Evolutionary conservation across 2,888 invertebrate genomes (phyloP), one percentile per base, ranked within the genome.

Genomic region (Atethmia centrago): DNA sequence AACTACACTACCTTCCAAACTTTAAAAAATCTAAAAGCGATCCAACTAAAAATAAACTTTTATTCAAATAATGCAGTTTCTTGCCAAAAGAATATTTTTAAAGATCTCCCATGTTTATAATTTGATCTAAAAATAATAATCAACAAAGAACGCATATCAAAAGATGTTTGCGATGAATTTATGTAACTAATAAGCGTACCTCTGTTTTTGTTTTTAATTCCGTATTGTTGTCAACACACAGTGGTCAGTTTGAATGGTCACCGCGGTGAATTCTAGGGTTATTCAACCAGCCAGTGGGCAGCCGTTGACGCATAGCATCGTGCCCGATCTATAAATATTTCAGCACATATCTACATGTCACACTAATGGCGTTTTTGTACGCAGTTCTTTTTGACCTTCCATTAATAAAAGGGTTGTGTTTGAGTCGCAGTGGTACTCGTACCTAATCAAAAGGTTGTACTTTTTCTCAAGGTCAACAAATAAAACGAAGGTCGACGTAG

Each of bases 271-370:
- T 85, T 84, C 86, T 90, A 90, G 90, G 93, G 93, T 93, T 94
- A 93, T 94, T 94, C 92, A 94, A 94, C 93, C 90, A 91, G 76
- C 76, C 80, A 77, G 88, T 88, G 85, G 86, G 86, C 84, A 85
- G 82, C 76, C 74, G 71, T 83, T 89, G 90, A 92, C 91, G 91
- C 87, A 89, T 85, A 78, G 42, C 72, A 64, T 68, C 74, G 63
- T 74, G 79, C 74, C 83, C 72, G 61, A 72, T 79, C 89, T 91
- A 90, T 86, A 89, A 90, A 92, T 92, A 92, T 77, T 79, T 79
- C 64, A 47, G 55, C 67, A 79, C 74, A 82, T 81, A 58, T 77
- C 77, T 53, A 76, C 75, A 80, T 87, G 86, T 85, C 86, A 76
- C 83, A 73, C 80, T 85, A 85, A 85, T 84, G 82, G 81, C 80